Base-by-base conservation (phyloP, 2,888 invertebrate species). In the Trissoscelio sp. region DNA sequence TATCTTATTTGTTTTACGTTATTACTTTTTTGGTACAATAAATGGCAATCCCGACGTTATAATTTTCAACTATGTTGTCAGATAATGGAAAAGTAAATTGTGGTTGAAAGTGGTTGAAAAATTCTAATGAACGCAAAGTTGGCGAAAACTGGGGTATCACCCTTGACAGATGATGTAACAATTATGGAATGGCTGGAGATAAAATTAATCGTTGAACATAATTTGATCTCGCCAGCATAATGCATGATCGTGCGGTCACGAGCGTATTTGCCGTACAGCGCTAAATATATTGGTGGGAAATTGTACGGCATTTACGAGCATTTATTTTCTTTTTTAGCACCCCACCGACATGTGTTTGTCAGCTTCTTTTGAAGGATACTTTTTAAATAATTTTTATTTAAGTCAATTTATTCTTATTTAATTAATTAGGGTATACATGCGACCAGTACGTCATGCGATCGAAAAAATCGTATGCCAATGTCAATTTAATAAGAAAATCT, bases 161-260 rank as follows among this genome's bases (percentile, higher is more conserved):
- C 44, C 44, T 72, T 79, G 79, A 73, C 72, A 66, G 58, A 72
- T 73, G 79, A 79, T 73, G 79, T 79, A 79, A 72, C 67, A 79
- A 79, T 72, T 51, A 79, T 39, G 60, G 24, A 79, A 79, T 66
- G 48, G 44, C 51, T 44, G 28, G 37, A 73, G 79, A 79, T 79
- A 79, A 79, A 79, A 72, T 72, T 79, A 66, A 79, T 79, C 48
- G 72, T 42, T 37, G 66, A 44, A 78, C 66, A 67, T 73, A 79
- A 79, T 79, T 79, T 72, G 58, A 73, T 72, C 44, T 42, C 66
- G 20, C 58, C 12, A 31, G 66, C 42, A 72, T 79, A 72, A 79
- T 70, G 55, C 62, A 70, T 20, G 42, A 78, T 70, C 51, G 44
- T 64, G 72, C 51, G 66, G 70, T 72, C 70, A 79, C 51, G 28